Percentiles rank a stretch among this genome's conserved stretches.
Conservation (phyloP, 37 sponge, comb jelly and placozoan species). For the Dysidea cf. avara region DNA sequence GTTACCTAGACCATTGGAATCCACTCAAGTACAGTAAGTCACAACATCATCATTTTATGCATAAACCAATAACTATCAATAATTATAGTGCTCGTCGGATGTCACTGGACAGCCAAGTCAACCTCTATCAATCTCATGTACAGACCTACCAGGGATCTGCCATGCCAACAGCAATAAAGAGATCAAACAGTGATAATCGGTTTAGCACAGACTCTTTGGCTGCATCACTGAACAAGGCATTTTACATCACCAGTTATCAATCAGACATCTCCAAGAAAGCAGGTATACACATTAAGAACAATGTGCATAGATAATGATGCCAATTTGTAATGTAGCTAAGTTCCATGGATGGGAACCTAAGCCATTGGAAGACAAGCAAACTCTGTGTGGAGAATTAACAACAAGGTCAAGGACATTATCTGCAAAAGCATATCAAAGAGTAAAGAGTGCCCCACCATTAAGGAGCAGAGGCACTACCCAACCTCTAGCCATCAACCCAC, state of each 20-base stretch:
- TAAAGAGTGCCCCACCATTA: slow-evolving; percentile 1
- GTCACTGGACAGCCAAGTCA: background rate
- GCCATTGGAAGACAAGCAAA: too few relatives aligned
- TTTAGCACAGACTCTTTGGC: background rate
- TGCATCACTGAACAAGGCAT: slow-evolving; percentile 26
- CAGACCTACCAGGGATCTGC: slow-evolving; percentile 19
- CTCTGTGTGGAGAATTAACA: too few relatives aligned
- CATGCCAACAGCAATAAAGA: slow-evolving; percentile 13
- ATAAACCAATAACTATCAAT: too few relatives aligned
- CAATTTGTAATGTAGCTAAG: background rate
- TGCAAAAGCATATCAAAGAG: background rate
- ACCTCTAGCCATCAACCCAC: too few relatives aligned
- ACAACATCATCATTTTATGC: too few relatives aligned
- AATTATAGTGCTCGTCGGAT: too few relatives aligned
- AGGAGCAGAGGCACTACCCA: background rate
- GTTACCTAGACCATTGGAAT: too few relatives aligned
- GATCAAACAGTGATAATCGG: background rate
- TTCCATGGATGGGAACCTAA: background rate
- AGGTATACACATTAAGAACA: too few relatives aligned
- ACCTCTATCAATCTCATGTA: slow-evolving; percentile 38
- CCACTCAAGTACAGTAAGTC: too few relatives aligned
- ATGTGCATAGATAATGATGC: background rate
- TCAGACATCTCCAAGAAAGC: slow-evolving; percentile 16
- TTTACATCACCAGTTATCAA: slow-evolving; percentile 47
- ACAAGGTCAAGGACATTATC: background rate